Conservation (phyloP, 2,797 vertebrate genomes). For the Ctenopoma multispine region DNA sequence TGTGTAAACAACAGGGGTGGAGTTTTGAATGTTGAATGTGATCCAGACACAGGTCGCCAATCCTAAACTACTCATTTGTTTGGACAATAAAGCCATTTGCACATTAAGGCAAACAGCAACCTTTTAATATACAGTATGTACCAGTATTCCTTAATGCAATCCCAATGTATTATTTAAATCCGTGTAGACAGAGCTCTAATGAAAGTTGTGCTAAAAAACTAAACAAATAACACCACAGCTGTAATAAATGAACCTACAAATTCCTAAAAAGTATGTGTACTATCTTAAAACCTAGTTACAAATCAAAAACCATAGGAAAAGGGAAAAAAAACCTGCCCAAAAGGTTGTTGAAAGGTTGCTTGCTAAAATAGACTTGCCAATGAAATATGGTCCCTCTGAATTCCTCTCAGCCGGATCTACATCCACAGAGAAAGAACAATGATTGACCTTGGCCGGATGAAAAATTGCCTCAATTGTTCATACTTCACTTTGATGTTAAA, state of each 20-base stretch:
- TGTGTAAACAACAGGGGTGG: slow-evolving; percentile 26
- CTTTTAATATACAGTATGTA: not conserved
- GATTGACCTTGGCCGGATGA: slow-evolving; percentile 75
- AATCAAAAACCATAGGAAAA: slow-evolving; percentile 1
- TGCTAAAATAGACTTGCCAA: slow-evolving; percentile 49
- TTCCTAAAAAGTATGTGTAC: slow-evolving; percentile 20
- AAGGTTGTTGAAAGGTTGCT: slow-evolving; percentile 52
- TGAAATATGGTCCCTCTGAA: slow-evolving; percentile 61
- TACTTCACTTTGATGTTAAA: slow-evolving; percentile 81
- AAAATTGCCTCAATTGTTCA: slow-evolving; percentile 79
- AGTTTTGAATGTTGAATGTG: slow-evolving; percentile 13
- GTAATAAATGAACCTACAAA: slow-evolving; percentile 46
- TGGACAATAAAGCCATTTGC: not conserved
- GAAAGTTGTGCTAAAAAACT: slow-evolving; percentile 9
- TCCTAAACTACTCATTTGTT: slow-evolving; percentile 26
- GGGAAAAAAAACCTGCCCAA: not conserved
- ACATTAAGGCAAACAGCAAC: not conserved
- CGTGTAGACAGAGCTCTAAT: slow-evolving; percentile 20
- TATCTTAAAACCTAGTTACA: slow-evolving; percentile 23
- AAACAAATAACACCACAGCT: slow-evolving; percentile 16
- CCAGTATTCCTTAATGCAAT: not conserved
- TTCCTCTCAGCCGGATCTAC: slow-evolving; percentile 55
- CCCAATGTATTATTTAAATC: slow-evolving; percentile 38
- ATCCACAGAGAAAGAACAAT: slow-evolving; percentile 73
- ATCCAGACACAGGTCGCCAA: not conserved